These are phyloP conservation scores for Callosobruchus maculatus DNA, from an alignment of 2,888 invertebrate species.

Conservation along the genomic window DNA sequence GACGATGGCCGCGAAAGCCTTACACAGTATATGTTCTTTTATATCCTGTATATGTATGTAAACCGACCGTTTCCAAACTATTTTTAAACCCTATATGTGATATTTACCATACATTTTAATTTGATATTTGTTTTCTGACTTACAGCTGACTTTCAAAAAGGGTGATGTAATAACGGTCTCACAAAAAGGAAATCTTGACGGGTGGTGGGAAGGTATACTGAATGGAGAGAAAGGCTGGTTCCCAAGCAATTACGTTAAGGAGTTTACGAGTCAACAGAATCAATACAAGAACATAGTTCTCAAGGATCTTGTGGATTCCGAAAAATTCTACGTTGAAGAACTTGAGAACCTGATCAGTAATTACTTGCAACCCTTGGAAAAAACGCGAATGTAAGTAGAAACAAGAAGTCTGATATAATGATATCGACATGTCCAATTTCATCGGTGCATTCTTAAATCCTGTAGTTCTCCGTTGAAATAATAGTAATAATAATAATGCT, in stretches of 20 bases:
- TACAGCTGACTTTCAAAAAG: conserved; percentile 86
- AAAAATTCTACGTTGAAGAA: conserved; percentile 86
- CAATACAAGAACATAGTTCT: conserved; percentile 82
- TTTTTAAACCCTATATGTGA: too few species aligned
- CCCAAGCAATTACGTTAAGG: conserved; percentile 95
- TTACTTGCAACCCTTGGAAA: conserved; percentile 83
- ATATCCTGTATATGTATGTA: too few species aligned
- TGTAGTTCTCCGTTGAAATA: too few species aligned
- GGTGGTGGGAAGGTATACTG: conserved; percentile 99
- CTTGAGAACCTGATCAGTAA: conserved; percentile 80
- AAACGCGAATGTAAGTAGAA: conserved; percentile 76
- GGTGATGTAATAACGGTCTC: conserved; percentile 96
- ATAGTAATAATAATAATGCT: too few species aligned
- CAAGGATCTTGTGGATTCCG: conserved; percentile 88
- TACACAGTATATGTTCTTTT: too few species aligned
- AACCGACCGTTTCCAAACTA: too few species aligned
- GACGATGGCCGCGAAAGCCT: too few species aligned
- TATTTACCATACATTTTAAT: too few species aligned
- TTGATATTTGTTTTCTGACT: conserved; percentile 17
- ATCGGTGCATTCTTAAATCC: too few species aligned
- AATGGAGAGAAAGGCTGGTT: conserved; percentile 97
- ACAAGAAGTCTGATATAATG: not conserved
- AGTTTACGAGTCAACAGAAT: conserved; percentile 72
- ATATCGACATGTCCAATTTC: too few species aligned
- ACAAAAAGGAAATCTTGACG: conserved; percentile 78